Evolutionary conservation across 1,140 invertebrate species (phyloP).

Genomic region (Caenorhabditis latens): DNA sequence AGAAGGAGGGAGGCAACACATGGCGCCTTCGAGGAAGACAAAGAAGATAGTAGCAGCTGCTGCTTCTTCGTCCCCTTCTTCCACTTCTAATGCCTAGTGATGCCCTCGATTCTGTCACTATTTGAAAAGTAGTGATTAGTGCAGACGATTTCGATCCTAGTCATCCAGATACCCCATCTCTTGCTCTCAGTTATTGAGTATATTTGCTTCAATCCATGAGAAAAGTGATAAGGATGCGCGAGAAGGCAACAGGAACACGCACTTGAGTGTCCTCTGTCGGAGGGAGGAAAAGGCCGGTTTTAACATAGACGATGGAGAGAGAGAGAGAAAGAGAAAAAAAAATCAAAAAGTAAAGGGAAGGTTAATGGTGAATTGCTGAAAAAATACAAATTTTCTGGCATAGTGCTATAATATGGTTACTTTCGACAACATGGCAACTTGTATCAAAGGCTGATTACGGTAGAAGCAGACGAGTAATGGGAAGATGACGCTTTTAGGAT

Average conservation of each 20-base stretch:
- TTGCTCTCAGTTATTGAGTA: neutral
- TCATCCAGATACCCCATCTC: too few species aligned
- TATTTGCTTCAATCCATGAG: neutral
- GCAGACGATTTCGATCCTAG: too few species aligned
- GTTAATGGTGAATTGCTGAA: too few species aligned
- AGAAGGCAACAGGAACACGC: conserved; percentile 23
- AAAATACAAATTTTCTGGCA: too few species aligned
- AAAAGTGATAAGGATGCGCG: conserved; percentile 53
- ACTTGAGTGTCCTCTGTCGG: neutral
- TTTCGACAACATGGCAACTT: too few species aligned
- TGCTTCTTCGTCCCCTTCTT: neutral
- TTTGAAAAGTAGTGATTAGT: neutral
- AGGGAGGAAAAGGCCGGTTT: neutral
- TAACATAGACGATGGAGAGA: neutral
- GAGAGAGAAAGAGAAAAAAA: too few species aligned
- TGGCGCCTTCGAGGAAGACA: conserved; percentile 23
- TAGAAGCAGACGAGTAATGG: too few species aligned
- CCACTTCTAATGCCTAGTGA: too few species aligned
- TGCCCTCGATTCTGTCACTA: neutral
- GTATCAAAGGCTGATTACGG: too few species aligned
- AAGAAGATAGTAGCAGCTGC: neutral
- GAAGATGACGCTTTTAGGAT: too few species aligned
- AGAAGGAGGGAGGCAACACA: conserved; percentile 1
- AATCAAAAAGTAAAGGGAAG: neutral
- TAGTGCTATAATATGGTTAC: too few species aligned